Evolutionary conservation across 2,888 invertebrate species (phyloP), one percentile per base, ranked within the genome.

Genomic region (Alcis repandata): DNA sequence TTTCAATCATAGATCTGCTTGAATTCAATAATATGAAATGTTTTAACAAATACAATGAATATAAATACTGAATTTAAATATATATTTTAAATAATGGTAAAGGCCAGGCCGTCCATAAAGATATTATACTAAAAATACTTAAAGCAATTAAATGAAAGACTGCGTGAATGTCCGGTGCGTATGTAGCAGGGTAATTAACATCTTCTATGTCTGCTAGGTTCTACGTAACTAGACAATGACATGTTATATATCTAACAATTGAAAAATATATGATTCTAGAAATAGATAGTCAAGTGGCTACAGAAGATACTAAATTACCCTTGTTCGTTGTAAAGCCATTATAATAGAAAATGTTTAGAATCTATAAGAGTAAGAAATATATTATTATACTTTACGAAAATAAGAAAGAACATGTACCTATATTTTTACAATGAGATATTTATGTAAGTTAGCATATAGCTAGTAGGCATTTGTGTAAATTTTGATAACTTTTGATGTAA

Each of bases 361-460:
- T 62, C 38, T 63, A 54, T 63, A 62, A 51, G 17, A 22, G 66
- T 86, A 85, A 6, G 82, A 83, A 74, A 77, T 84, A 81, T 70
- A 77, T 72, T 76, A n/a, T n/a, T n/a, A n/a, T n/a, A n/a, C n/a
- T n/a, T n/a, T n/a, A 78, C 68, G 79, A 79, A 72, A 72, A 73
- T 76, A 83, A 84, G 78, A 80, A 78, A 85, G 76, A 86, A 82
- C 77, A 71, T 87, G 88, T 90, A 88, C 83, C 84, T 90, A 87
- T 91, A 91, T 91, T 91, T 91, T 90, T 91, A 90, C 87, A 87
- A 85, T 86, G 86, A 89, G 82, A 87, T 91, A 88, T 87, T 84
- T 85, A 85, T 84, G 67, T 87, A 86, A 87, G 82, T 75, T 88
- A 85, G 83, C 74, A 69, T 80, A 74, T 84, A 86, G 73, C 71